Base-by-base conservation (phyloP, 37 sponge, comb jelly and placozoan genomes). In the Theonella swinhoei region DNA sequence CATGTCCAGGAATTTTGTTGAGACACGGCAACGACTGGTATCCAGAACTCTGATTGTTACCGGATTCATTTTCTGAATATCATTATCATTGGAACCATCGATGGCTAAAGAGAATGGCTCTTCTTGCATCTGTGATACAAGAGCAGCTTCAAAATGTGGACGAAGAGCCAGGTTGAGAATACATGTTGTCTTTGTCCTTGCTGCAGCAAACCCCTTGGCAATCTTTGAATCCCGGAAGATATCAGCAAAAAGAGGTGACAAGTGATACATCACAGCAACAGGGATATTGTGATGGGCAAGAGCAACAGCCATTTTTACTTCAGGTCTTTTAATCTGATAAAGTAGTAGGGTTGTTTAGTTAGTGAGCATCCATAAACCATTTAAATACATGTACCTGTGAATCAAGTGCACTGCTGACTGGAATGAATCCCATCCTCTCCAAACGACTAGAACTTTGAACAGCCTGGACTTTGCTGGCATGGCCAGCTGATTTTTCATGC, bases 281-380 rank as follows among this genome's bases (percentile, higher is more conserved):
- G 83, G 89, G 23, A 88, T 25, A 41, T 88, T 88, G 77, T 88
- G 89, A 60, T 88, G 70, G 20, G 72, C 83, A 32, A 88, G 61
- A 22, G 61, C 43, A 62, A 54, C 37, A 68, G 89, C 70, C 64
- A 88, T 70, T 76, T 83, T 82, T 28, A 88, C 83, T 70, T 88
- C 83, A 58, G 83, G 84, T 47, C 75, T 38, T 59, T 33, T 87
- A 26, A 69, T 58, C 81, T 87, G 58, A 25, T 25, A 66, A 7
- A 66, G 67, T 7, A 23, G 20, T 9, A 66, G n/a, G n/a, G 20
- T 66, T 8, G 8, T 26, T 66, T 26, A 25, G 8, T 11, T 66
- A n/a, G n/a, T 66, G 26, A 7, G 8, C 67, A 66, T 66, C 28
- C 19, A n/a, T 66, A 11, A n/a, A 29, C 67, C 26, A 24, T 26